Conservation (phyloP, 2,888 invertebrate genomes). For the Cerceris rybyensis region DNA sequence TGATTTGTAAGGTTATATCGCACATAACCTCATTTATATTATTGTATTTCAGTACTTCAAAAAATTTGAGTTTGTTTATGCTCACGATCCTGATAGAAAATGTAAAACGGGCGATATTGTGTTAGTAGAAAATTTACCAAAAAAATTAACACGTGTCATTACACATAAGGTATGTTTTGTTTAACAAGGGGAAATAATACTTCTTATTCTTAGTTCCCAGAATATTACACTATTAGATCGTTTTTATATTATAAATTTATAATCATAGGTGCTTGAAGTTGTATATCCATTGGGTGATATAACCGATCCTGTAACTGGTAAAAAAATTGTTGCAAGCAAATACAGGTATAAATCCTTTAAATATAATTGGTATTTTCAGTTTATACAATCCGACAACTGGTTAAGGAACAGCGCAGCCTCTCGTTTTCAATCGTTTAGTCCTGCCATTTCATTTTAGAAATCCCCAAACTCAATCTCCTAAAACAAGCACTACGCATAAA, state of each 20-base stretch:
- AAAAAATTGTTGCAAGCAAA: constrained; percentile 88
- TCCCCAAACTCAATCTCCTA: too few species aligned
- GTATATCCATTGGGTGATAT: constrained; percentile 92
- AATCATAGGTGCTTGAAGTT: constrained; percentile 85
- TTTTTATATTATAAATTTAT: not conserved
- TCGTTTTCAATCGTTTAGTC: too few species aligned
- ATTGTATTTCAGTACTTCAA: constrained; percentile 87
- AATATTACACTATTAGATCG: not conserved
- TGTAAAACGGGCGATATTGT: constrained; percentile 94
- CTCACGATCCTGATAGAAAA: constrained; percentile 89
- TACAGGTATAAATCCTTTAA: constrained; percentile 83
- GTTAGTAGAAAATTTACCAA: constrained; percentile 88
- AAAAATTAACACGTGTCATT: constrained; percentile 89
- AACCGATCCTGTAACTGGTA: constrained; percentile 92
- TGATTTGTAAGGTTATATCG: constrained; percentile 65
- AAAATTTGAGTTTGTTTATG: constrained; percentile 88
- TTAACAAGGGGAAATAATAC: not conserved
- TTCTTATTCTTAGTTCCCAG: not conserved
- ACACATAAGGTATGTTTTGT: constrained; percentile 85
- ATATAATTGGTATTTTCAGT: not conserved
- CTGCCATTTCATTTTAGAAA: too few species aligned
- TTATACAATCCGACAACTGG: too few species aligned
- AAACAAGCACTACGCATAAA: too few species aligned
- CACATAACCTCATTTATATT: not conserved
- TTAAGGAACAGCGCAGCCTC: too few species aligned